Evolutionary conservation across 2,113 vertebrate species (phyloP).

Genomic region (Megaptera novaeangliae): DNA sequence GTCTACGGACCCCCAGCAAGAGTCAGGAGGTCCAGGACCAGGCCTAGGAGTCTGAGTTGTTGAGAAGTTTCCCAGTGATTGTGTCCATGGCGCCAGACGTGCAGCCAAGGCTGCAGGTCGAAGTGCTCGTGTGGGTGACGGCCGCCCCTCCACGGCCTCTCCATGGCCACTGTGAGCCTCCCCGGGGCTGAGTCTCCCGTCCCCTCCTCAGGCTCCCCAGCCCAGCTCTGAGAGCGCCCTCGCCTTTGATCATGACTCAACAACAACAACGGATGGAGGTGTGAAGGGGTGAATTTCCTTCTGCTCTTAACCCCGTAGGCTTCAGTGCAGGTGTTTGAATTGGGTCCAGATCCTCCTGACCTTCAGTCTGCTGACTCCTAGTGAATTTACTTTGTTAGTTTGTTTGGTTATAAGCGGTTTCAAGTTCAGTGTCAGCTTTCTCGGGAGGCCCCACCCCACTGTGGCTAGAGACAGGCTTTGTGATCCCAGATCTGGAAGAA

Average conservation of each 20-base stretch:
- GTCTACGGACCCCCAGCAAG: background rate
- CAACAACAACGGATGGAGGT: rapidly evolving
- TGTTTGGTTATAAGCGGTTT: background rate
- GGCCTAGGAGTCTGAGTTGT: background rate
- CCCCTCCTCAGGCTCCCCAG: rapidly evolving
- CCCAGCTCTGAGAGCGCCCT: rapidly evolving
- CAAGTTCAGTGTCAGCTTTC: background rate
- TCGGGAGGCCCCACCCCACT: background rate
- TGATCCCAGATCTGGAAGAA: background rate
- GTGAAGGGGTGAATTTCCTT: background rate
- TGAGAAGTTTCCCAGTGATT: background rate
- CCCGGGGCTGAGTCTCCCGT: rapidly evolving
- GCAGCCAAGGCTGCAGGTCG: background rate
- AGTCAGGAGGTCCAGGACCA: background rate
- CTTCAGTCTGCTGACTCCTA: background rate
- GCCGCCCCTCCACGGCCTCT: rapidly evolving
- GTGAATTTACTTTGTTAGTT: background rate
- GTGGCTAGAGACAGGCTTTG: background rate
- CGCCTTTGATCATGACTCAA: background rate
- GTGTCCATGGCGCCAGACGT: rapidly evolving
- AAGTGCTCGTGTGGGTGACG: rapidly evolving
- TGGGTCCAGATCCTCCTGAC: background rate
- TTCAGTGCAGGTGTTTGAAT: background rate
- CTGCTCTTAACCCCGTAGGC: background rate
- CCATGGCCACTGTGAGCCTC: rapidly evolving